Base-by-base conservation (phyloP, 2,797 vertebrate species). In the Halcyon badia region DNA sequence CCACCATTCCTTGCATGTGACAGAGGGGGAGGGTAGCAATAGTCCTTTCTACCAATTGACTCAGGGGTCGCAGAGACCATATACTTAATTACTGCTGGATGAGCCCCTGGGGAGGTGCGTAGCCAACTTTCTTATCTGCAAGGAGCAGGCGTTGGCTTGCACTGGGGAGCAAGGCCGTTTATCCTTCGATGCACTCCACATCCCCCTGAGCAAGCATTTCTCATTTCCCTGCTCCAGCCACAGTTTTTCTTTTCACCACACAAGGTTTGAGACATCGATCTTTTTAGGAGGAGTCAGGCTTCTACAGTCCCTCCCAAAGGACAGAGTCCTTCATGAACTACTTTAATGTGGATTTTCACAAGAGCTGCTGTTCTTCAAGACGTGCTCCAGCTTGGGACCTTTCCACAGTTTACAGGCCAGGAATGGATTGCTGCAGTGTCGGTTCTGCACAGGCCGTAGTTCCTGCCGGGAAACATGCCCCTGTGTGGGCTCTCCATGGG, bases 401-500 rank as follows among this genome's bases (percentile, higher is more conserved):
- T 68, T 62, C 15, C 18, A 42, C 13, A 49, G 19, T 1, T 0
- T 42, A 17, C 21, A 49, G 19, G 18, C 35, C 33, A 58, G 68
- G 39, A 46, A 60, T 14, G 21, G 26, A 35, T 39, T 28, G 21
- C 30, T 73, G 41, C 35, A 68, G 48, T 3, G 0, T 42, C 0
- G 0, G 10, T 41, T 6, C 13, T 22, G 5, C 22, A 30, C 0
- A 2, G 19, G 26, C 35, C 41, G 28, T 54, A 66, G 30, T 42
- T n/a, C 9, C 49, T 76, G 24, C 17, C 11, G 44, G 70, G 57
- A 51, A 70, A 76, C 6, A 5, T 75, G 5, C 22, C 61, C 22
- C n/a, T 39, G 2, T 0, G 0, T 49, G 68, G 18, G 22, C 37
- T 33, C 7, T 44, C 44, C 8, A 3, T 39, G 24, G 48, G 10